A percentile compares a stretch with the other conserved stretches of the same genome.
phyloP scores from a whole-genome alignment of 2,888 invertebrate genomes.

The Cabera pusaria region DNA sequence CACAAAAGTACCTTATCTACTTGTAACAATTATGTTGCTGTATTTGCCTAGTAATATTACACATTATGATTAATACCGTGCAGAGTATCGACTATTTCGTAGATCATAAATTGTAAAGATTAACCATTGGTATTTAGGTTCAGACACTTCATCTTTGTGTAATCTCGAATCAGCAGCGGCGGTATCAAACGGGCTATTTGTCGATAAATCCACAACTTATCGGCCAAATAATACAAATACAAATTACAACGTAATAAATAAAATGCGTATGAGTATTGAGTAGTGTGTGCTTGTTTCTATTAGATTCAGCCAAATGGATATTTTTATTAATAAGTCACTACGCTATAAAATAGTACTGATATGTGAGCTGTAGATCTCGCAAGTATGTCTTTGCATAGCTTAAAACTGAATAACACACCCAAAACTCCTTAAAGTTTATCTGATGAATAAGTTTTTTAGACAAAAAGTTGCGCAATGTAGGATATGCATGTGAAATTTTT shows the following conservation, averaged over 20 bases:
- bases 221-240: constrained; percentile 34
- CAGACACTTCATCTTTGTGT: constrained; percentile 25
- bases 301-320: too few relatives aligned
- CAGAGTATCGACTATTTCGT: constrained; percentile 16
- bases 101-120: constrained; percentile 21
- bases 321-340: too few relatives aligned
- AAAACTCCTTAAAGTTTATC: too few relatives aligned
- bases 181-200: constrained; percentile 25
- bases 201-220: constrained; percentile 32
- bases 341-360: too few relatives aligned
- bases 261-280: constrained; percentile 55
- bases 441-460: too few relatives aligned
- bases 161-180: constrained; percentile 26
- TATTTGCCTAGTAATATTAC: constrained; percentile 8
- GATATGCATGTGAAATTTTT: too few relatives aligned
- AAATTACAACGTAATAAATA: constrained; percentile 58
- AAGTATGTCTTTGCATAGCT: too few relatives aligned
- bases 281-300: constrained; percentile 2
- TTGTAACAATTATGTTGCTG: constrained; percentile 3
- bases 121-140: constrained; percentile 23
- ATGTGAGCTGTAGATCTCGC: too few relatives aligned
- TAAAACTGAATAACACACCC: too few relatives aligned
- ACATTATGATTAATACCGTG: constrained; percentile 17
- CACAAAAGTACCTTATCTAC: too few relatives aligned
- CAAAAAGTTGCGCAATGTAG: too few relatives aligned